phyloP scores from a whole-genome alignment of 2,797 vertebrate genomes.

The Xyrichtys novacula region DNA sequence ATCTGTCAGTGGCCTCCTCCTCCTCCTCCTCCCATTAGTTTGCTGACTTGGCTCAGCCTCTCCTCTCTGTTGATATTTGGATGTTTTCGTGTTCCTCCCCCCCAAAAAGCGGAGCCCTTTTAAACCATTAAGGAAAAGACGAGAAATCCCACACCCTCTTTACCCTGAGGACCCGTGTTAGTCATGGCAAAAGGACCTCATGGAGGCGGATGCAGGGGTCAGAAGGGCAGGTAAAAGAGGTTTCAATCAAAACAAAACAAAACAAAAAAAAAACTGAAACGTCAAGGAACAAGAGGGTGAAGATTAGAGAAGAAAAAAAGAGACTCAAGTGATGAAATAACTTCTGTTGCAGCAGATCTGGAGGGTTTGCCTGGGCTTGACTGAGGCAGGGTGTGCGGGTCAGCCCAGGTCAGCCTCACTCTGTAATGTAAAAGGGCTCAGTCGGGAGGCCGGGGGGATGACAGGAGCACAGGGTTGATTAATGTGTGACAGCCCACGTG shows the following conservation, averaged over 20 bases:
- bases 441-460: slow-evolving; percentile 9
- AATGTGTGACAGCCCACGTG: slow-evolving; percentile 51
- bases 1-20: slow-evolving; percentile 56
- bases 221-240: slow-evolving; percentile 42
- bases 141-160: slow-evolving; percentile 56
- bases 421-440: slow-evolving; percentile 26
- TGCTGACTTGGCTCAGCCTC: slow-evolving; percentile 62
- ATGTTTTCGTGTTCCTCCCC: slow-evolving; percentile 52
- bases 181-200: slow-evolving; percentile 62
- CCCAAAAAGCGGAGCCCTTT: slow-evolving; percentile 18
- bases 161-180: slow-evolving; percentile 56
- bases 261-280: slow-evolving; percentile 23
- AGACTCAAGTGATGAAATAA: slow-evolving; percentile 30
- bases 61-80: slow-evolving; percentile 60
- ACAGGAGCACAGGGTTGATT: slow-evolving; percentile 37
- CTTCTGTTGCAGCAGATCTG: slow-evolving; percentile 27
- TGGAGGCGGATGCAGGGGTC: slow-evolving; percentile 56
- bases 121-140: slow-evolving; percentile 32
- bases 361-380: slow-evolving; percentile 30
- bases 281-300: slow-evolving; percentile 7
- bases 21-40: slow-evolving; percentile 60
- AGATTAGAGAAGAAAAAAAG: slow-evolving; percentile 8
- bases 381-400: slow-evolving; percentile 48
- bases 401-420: slow-evolving; percentile 45
- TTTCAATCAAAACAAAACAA: slow-evolving; percentile 46